A percentile compares a stretch with the other conserved stretches of the same genome.
phyloP scores from a whole-genome alignment of 2,888 invertebrate genomes.

The Luperina testacea region DNA sequence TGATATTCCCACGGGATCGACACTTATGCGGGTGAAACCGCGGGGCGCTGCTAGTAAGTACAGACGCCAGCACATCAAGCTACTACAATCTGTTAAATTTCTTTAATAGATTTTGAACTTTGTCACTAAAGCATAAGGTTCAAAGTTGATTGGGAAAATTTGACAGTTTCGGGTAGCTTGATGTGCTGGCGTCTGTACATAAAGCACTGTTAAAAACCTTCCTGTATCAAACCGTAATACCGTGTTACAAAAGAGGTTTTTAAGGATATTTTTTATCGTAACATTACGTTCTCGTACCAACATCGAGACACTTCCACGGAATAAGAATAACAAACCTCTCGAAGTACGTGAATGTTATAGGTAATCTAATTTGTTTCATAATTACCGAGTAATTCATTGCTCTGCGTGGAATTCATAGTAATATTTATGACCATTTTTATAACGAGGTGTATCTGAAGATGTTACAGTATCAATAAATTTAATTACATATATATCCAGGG shows the following conservation, averaged over 20 bases:
- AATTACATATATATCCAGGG: slow-evolving; percentile 3
- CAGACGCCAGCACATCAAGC: too few species aligned
- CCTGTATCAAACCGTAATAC: not conserved
- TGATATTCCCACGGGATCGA: too few species aligned
- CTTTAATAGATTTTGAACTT: too few species aligned
- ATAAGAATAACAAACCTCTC: slow-evolving; percentile 44
- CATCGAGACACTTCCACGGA: slow-evolving; percentile 19
- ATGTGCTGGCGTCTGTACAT: too few species aligned
- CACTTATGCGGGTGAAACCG: too few species aligned
- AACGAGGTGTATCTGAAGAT: slow-evolving; percentile 5
- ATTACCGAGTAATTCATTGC: slow-evolving; percentile 62
- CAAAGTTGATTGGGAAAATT: too few species aligned
- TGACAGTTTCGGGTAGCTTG: too few species aligned
- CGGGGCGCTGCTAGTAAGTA: too few species aligned
- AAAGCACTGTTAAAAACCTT: not conserved
- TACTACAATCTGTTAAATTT: too few species aligned
- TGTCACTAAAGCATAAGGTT: too few species aligned
- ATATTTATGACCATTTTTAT: slow-evolving; percentile 49
- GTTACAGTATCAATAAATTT: not conserved
- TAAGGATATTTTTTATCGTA: not conserved
- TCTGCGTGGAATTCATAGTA: slow-evolving; percentile 34
- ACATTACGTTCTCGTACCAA: not conserved
- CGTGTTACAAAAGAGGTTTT: not conserved
- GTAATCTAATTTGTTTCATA: slow-evolving; percentile 69
- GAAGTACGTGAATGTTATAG: slow-evolving; percentile 53